phyloP scores from a whole-genome alignment of 2,113 vertebrate species.

The Brevimyrus niger region DNA sequence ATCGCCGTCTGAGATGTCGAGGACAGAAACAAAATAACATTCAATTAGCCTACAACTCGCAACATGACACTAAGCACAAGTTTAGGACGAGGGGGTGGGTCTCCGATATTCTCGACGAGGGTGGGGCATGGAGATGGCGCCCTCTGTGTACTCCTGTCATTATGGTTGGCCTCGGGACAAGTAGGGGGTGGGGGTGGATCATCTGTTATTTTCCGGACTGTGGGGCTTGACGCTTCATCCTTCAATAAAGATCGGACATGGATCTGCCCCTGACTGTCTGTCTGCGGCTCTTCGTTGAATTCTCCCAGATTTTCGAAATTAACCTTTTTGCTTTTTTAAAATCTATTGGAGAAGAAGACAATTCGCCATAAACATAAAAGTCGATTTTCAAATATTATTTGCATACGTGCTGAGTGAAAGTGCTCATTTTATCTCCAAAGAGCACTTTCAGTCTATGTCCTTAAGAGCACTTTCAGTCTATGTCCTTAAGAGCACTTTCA shows the following conservation, averaged over 20 bases:
- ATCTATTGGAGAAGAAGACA: not conserved
- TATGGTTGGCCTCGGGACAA: not conserved
- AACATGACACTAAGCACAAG: not conserved
- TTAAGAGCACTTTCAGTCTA: too few relatives aligned
- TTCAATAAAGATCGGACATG: not conserved
- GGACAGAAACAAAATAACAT: not conserved
- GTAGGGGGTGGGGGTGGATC: not conserved
- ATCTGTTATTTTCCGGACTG: not conserved
- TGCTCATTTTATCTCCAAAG: not conserved
- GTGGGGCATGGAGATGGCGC: not conserved
- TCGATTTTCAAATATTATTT: not conserved
- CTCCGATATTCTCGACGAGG: not conserved
- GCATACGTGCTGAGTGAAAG: not conserved
- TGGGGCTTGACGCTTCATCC: not conserved
- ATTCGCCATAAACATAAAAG: not conserved
- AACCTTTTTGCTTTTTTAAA: not conserved
- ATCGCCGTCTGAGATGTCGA: not conserved
- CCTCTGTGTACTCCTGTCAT: not conserved
- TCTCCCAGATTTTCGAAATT: not conserved
- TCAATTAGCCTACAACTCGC: not conserved
- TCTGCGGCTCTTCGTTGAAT: not conserved
- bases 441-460: not conserved
- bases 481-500: not conserved
- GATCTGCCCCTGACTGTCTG: not conserved
- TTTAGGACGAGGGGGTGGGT: not conserved